phyloP scores from a whole-genome alignment of 2,113 vertebrate genomes.

The Gracilinanus agilis region DNA sequence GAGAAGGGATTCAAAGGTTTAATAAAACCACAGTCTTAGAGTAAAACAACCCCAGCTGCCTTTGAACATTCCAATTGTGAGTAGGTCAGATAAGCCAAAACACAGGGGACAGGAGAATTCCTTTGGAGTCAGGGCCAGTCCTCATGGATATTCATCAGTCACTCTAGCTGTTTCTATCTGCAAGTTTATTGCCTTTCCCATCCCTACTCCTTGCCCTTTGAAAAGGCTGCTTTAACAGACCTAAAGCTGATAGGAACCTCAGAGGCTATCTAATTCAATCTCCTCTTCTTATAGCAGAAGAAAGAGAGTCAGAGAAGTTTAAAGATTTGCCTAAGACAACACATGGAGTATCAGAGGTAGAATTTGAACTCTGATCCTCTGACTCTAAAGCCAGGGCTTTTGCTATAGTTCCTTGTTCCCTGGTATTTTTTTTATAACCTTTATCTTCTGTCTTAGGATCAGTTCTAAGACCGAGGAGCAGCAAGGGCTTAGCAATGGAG shows the following conservation, averaged over 20 bases:
- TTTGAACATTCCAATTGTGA: not conserved
- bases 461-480: no score
- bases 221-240: conserved; percentile 11
- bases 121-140: not conserved
- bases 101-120: not conserved
- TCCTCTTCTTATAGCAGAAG: no score
- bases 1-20: not conserved
- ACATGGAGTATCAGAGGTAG: no score
- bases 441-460: not conserved
- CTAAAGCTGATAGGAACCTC: no score
- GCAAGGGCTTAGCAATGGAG: no score
- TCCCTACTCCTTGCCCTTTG: not conserved
- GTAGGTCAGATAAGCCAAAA: conserved; percentile 20
- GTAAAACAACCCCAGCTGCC: not conserved
- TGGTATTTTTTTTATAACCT: not conserved
- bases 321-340: no score
- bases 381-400: not conserved
- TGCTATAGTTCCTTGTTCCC: not conserved
- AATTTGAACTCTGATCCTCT: not conserved
- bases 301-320: no score
- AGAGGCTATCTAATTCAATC: no score
- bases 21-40: not conserved
- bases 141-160: not conserved
- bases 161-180: not conserved
- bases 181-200: not conserved